Base-by-base conservation (phyloP, 1,140 invertebrate species). In the Xylocopa sonorina region DNA sequence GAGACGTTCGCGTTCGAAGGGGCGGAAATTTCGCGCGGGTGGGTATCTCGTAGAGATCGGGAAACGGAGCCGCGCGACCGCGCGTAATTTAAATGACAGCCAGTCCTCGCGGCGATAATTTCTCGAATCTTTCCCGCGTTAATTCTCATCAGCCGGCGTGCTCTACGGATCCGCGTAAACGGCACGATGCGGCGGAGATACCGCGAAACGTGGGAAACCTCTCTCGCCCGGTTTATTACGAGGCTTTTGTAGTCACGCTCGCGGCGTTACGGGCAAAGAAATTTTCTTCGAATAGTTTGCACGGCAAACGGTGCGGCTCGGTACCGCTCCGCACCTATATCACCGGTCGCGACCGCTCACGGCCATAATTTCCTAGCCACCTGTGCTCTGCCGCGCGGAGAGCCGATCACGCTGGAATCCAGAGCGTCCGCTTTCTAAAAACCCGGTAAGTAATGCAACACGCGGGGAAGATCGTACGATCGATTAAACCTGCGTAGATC, bases 341-440 rank as follows among this genome's bases (percentile, higher is more conserved):
- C 71, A 67, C 41, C 38, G 38, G 34, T 41, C 29, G 21, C 43
- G 12, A 1, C 58, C n/a, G 58, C 7, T 41, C 32, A 0, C 62
- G 29, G 50, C 69, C 55, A 81, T 69, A 69, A 81, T 81, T 81
- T 55, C 18, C 74, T 78, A 78, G 50, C 74, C 74, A 78, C 46
- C 74, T 78, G 74, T 69, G 21, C 14, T 9, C 6, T 14, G 24
- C 16, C n/a, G n/a, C n/a, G n/a, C n/a, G n/a, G n/a, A 9, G 55
- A 43, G 51, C n/a, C 73, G 79, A 81, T 81, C 79, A 48, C 32
- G 74, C 12, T 68, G 79, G 79, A 81, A 81, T 81, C 60, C 80
- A 71, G 75, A 81, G 60, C 74, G 67, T 72, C 75, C 41, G 75
- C 80, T 81, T 81, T 81, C 80, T 81, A 81, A 81, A 81, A 78